Conservation (phyloP, 2,113 vertebrate species). For the Arvicanthis niloticus region DNA sequence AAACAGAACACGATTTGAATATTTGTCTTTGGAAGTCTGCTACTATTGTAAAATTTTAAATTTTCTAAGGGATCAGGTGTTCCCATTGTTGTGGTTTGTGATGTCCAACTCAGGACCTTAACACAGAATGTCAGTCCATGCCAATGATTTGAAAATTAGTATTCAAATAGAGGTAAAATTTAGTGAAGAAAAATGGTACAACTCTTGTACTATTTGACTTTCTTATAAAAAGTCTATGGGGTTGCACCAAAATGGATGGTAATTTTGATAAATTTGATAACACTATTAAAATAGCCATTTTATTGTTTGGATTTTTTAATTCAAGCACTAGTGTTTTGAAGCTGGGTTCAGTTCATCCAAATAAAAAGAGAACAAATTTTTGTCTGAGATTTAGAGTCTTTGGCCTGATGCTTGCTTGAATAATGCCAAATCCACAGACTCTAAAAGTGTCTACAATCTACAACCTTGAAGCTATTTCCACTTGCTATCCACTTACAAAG, state of each 20-base stretch:
- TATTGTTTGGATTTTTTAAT: background rate
- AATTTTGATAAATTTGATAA: background rate
- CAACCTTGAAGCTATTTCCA: background rate
- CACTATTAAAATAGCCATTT: background rate
- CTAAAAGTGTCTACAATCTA: background rate
- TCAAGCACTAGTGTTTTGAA: background rate
- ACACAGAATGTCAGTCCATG: background rate
- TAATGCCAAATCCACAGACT: background rate
- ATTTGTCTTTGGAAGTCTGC: constrained; percentile 7
- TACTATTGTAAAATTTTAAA: background rate
- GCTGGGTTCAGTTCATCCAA: background rate
- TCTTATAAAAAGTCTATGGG: background rate
- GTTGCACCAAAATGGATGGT: background rate
- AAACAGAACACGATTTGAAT: constrained; percentile 21
- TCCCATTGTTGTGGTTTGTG: background rate
- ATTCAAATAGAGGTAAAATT: constrained; percentile 25
- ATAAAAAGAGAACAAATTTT: background rate
- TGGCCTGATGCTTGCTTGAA: background rate
- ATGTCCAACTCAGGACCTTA: background rate
- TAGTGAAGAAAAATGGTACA: background rate
- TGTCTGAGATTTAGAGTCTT: background rate
- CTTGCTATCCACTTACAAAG: background rate
- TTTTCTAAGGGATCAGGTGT: constrained; percentile 37
- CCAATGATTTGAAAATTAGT: constrained; percentile 24
- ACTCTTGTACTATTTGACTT: background rate